phyloP scores from a whole-genome alignment of 2,113 vertebrate genomes.

The Beaufortia kweichowensis region DNA sequence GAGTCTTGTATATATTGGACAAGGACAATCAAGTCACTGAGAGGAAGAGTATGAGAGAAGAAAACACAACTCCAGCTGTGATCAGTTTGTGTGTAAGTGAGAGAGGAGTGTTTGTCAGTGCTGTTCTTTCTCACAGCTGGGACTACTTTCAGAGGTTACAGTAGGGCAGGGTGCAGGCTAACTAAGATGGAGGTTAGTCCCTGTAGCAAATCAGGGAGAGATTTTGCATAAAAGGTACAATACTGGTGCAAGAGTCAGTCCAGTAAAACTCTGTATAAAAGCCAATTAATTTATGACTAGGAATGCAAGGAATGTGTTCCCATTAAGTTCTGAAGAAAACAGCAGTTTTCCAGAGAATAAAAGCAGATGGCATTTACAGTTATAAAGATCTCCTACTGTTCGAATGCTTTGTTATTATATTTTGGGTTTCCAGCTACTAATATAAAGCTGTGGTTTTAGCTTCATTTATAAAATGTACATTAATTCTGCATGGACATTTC shows the following conservation, averaged over 20 bases:
- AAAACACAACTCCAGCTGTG: conserved; percentile 46
- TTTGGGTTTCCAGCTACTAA: no score
- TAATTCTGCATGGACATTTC: no score
- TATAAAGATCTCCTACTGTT: no score
- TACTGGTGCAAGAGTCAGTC: not conserved
- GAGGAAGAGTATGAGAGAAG: conserved; percentile 1
- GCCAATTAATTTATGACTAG: no score
- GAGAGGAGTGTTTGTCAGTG: conserved; percentile 18
- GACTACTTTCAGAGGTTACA: conserved; percentile 37
- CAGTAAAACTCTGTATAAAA: no score
- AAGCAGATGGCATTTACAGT: no score
- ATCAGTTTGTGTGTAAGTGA: conserved; percentile 24
- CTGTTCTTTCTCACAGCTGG: conserved; percentile 32
- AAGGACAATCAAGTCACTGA: conserved; percentile 10
- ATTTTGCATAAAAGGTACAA: not conserved
- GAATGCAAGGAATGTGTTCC: no score
- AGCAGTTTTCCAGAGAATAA: no score
- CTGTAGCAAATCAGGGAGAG: not conserved
- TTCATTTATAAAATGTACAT: no score
- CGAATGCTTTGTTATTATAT: no score
- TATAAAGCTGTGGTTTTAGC: no score
- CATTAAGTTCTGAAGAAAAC: no score
- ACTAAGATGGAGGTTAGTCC: conserved; percentile 13
- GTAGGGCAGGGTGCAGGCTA: conserved; percentile 18
- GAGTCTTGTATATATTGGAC: not conserved